Percentiles rank a stretch among this genome's conserved stretches.
Conservation (phyloP, 2,888 invertebrate genomes). For the Magallana nippona region DNA sequence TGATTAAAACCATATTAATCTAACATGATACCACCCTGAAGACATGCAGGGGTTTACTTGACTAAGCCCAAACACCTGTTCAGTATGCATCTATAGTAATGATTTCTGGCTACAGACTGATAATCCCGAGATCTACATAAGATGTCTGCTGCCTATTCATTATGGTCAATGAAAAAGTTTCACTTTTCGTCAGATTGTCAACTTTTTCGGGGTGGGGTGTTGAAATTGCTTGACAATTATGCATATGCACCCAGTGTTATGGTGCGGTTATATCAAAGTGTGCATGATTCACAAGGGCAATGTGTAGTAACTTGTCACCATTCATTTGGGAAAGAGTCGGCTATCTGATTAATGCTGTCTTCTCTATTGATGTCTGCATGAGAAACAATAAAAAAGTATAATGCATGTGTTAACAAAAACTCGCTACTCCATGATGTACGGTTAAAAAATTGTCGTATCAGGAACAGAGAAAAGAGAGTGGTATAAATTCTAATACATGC, state of each 20-base stretch:
- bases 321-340: neutral
- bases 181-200: conserved; percentile 5
- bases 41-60: conserved; percentile 18
- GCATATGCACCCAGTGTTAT: neutral
- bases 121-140: neutral
- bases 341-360: neutral
- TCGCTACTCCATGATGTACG: neutral
- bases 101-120: neutral
- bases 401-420: conserved; percentile 7
- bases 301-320: conserved; percentile 16
- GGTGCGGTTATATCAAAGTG: neutral
- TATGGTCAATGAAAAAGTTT: conserved; percentile 1
- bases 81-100: neutral
- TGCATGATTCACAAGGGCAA: conserved; percentile 11
- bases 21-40: conserved; percentile 8
- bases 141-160: neutral
- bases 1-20: conserved; percentile 20
- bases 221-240: conserved; percentile 23
- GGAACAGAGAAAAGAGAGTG: neutral
- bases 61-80: conserved; percentile 15
- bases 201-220: neutral
- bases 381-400: conserved; percentile 14
- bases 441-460: neutral
- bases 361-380: conserved; percentile 16
- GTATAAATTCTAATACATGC: neutral